Conservation (phyloP, 1,140 invertebrate species). For the Belonocnema kinseyi region DNA sequence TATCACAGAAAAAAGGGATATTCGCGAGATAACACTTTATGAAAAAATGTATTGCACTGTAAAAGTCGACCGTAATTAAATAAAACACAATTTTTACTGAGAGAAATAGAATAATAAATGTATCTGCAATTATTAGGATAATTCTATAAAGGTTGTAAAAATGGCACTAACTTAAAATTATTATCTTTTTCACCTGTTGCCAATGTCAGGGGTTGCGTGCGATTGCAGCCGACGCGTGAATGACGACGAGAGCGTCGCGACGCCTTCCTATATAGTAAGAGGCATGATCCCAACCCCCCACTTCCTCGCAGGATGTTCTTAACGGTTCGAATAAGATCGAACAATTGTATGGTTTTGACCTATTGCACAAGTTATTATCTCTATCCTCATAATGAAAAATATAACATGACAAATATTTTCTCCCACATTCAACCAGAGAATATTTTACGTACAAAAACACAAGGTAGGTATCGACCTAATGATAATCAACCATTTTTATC, state of each 20-base stretch:
- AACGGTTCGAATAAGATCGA: background rate
- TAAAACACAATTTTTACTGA: no score
- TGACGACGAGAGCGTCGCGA: slow-evolving; percentile 58
- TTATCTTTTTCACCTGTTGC: slow-evolving; percentile 59
- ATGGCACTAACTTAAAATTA: background rate
- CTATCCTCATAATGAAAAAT: background rate
- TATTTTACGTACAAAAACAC: no score
- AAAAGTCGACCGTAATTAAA: no score
- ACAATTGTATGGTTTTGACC: slow-evolving; percentile 9
- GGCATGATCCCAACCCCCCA: slow-evolving; percentile 21
- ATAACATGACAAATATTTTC: background rate
- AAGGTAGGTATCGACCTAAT: no score
- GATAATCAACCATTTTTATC: no score
- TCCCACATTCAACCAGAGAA: no score
- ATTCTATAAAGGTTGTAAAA: no score
- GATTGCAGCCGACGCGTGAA: slow-evolving; percentile 54
- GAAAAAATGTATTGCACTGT: no score
- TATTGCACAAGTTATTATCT: background rate
- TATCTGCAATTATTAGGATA: no score
- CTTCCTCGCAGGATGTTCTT: background rate
- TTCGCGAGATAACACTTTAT: no score
- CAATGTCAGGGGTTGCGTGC: slow-evolving; percentile 30
- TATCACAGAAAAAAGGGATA: no score
- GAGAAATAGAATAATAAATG: no score
- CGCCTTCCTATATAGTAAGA: slow-evolving; percentile 59